Conservation (phyloP, 2,113 vertebrate genomes). For the Heptranchias perlo region DNA sequence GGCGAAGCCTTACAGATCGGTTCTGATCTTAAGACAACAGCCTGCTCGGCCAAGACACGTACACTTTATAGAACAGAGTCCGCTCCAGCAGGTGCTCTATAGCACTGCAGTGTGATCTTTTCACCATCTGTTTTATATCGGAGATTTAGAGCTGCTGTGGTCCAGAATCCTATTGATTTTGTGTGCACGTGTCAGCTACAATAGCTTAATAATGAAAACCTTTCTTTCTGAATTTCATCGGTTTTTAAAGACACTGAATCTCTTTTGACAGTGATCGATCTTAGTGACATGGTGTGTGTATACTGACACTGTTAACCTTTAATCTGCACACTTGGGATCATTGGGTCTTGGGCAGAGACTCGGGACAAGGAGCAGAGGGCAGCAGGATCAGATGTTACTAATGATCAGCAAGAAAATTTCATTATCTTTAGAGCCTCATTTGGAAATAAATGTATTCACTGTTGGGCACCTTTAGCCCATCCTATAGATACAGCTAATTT, state of each 20-base stretch:
- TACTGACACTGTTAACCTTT: not conserved
- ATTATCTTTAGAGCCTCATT: not conserved
- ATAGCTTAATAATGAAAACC: not conserved
- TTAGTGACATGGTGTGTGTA: not conserved
- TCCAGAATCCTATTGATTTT: not conserved
- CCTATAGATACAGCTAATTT: not conserved
- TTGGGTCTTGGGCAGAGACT: no score
- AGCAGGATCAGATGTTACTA: not conserved
- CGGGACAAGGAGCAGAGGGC: not conserved
- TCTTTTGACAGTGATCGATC: not conserved
- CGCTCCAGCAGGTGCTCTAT: not conserved
- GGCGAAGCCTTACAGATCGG: not conserved
- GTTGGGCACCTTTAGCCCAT: not conserved
- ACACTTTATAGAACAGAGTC: not conserved
- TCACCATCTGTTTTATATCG: not conserved
- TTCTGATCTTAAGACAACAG: not conserved
- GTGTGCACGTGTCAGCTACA: not conserved
- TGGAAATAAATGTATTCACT: not conserved
- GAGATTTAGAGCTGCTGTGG: not conserved
- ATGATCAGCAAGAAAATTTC: not conserved
- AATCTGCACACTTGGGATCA: no score
- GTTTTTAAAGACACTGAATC: not conserved
- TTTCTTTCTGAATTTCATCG: conserved; percentile 6
- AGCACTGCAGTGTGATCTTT: not conserved
- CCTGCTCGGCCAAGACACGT: not conserved